These are phyloP conservation scores for Acomys russatus DNA, from an alignment of 2,797 vertebrate genomes.

Conservation along the genomic window DNA sequence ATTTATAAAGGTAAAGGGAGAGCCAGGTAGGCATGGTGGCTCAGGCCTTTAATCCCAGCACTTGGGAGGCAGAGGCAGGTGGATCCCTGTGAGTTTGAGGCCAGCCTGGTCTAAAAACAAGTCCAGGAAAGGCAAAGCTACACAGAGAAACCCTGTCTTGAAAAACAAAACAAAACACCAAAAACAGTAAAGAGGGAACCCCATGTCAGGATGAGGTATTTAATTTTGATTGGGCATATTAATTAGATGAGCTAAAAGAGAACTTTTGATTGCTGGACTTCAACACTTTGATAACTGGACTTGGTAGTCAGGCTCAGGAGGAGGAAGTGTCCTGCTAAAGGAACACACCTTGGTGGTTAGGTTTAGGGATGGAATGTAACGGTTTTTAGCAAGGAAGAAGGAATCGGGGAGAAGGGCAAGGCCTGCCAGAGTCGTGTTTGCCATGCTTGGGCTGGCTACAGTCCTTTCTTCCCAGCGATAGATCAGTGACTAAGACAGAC, in stretches of 20 bases:
- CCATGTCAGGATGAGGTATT: background rate
- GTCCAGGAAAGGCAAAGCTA: no score
- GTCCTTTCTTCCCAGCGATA: background rate
- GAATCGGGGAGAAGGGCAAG: background rate
- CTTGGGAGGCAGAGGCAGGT: no score
- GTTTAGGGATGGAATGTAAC: background rate
- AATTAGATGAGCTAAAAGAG: background rate
- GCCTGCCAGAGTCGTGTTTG: background rate
- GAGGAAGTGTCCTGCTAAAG: background rate
- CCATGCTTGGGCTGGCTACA: background rate
- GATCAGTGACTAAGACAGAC: background rate
- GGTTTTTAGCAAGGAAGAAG: background rate
- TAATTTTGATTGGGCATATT: background rate
- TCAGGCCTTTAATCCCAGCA: no score
- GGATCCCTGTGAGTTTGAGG: no score
- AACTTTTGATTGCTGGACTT: background rate
- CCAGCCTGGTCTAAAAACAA: no score
- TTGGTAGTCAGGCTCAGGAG: background rate
- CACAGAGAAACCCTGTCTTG: no score
- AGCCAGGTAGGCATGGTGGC: no score
- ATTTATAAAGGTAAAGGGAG: background rate
- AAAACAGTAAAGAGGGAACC: no score
- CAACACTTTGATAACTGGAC: background rate
- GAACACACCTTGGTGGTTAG: background rate
- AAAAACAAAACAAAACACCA: no score